phyloP scores from a whole-genome alignment of 92 coral and sea anemone genomes.

The Virgularia gustaviana region DNA sequence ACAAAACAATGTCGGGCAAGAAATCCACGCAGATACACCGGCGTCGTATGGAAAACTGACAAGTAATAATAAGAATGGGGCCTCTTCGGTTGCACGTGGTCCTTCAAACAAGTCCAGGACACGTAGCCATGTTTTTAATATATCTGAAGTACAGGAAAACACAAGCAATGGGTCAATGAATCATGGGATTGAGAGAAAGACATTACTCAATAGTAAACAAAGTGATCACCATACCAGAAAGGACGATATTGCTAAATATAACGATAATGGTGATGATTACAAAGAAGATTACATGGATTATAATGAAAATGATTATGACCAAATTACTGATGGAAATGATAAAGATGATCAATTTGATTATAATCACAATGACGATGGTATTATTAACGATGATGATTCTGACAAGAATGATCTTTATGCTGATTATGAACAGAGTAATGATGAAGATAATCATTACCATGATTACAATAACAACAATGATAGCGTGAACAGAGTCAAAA shows the following conservation, averaged over 20 bases:
- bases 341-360: not conserved
- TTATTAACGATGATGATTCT: not conserved
- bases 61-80: too few relatives aligned
- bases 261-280: conserved; percentile 4
- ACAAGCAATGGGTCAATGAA: not conserved
- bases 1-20: too few relatives aligned
- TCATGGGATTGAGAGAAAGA: conserved; percentile 45
- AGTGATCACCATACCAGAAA: not conserved
- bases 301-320: not conserved
- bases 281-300: not conserved
- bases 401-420: not conserved
- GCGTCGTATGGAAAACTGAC: too few relatives aligned
- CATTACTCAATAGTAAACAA: too few relatives aligned
- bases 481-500: not conserved
- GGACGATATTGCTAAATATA: not conserved
- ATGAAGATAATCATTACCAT: not conserved
- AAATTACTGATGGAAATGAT: not conserved
- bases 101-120: too few relatives aligned
- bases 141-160: not conserved
- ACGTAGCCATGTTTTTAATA: not conserved
- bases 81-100: too few relatives aligned
- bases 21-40: too few relatives aligned
- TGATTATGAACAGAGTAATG: not conserved
- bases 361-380: not conserved
- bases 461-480: not conserved